A percentile compares a stretch with the other conserved stretches of the same genome.
Conservation (phyloP, 2,113 vertebrate species). For the Cyprinus carpio region DNA sequence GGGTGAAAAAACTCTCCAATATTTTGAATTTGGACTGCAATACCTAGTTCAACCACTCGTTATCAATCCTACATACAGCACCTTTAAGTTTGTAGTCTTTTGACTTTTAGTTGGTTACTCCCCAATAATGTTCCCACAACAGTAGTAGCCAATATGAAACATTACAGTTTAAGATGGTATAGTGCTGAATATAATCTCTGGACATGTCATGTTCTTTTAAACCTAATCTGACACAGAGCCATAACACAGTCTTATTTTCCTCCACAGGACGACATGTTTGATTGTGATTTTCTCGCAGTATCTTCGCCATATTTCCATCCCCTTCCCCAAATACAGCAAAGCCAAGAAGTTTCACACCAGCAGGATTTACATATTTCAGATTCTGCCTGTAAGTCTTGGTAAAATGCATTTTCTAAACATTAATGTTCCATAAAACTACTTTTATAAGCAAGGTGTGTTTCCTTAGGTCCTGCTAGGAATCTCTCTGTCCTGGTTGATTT, state of each 20-base stretch:
- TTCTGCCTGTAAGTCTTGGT: conserved; percentile 87
- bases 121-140: too few species aligned
- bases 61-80: too few species aligned
- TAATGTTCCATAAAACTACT: neutral
- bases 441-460: conserved; percentile 8
- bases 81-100: too few species aligned
- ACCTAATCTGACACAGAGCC: neutral
- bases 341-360: conserved; percentile 77
- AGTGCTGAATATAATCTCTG: too few species aligned
- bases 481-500: conserved; percentile 87
- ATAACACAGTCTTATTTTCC: neutral
- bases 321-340: conserved; percentile 78
- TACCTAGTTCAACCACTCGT: too few species aligned
- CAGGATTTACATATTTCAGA: conserved; percentile 86
- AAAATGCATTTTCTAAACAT: neutral
- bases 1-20: too few species aligned
- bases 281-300: conserved; percentile 97
- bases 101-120: too few species aligned
- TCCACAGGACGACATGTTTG: conserved; percentile 83
- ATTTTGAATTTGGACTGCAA: too few species aligned
- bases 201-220: neutral
- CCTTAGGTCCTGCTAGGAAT: conserved; percentile 90
- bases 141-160: too few species aligned
- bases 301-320: conserved; percentile 83
- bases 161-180: too few species aligned